Conservation (phyloP, 2,113 vertebrate genomes). For the Halcyon malimbica region DNA sequence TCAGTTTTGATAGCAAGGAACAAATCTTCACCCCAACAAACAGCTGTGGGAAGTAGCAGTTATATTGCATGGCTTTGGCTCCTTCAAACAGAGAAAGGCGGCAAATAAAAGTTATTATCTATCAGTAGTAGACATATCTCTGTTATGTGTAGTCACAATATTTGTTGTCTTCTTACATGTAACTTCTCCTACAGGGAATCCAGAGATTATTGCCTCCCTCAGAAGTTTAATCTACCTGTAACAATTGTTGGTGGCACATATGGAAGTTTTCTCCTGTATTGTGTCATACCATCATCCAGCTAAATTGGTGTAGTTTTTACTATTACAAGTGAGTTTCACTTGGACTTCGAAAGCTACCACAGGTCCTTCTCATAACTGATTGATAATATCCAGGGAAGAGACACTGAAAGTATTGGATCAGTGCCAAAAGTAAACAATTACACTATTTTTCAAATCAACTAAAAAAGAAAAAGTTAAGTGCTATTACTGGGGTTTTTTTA, state of each 20-base stretch:
- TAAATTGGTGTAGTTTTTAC: neutral
- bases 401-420: neutral
- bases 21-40: neutral
- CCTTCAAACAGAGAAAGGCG: neutral
- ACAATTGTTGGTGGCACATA: neutral
- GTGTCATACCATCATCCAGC: neutral
- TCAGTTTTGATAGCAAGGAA: neutral
- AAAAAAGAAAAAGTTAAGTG: neutral
- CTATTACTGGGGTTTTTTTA: neutral
- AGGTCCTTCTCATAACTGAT: neutral
- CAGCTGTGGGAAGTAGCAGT: neutral
- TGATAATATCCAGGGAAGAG: neutral
- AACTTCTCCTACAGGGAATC: neutral
- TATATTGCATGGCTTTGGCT: neutral
- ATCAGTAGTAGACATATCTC: neutral
- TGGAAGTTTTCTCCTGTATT: neutral
- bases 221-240: neutral
- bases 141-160: neutral
- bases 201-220: neutral
- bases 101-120: neutral
- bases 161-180: neutral
- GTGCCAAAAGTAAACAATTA: neutral
- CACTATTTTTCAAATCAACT: neutral
- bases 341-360: neutral
- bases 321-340: neutral